A percentile compares a stretch with the other conserved stretches of the same genome.
These are phyloP conservation scores for Pandemis heparana DNA, from an alignment of 2,888 invertebrate genomes.

Conservation along the genomic window DNA sequence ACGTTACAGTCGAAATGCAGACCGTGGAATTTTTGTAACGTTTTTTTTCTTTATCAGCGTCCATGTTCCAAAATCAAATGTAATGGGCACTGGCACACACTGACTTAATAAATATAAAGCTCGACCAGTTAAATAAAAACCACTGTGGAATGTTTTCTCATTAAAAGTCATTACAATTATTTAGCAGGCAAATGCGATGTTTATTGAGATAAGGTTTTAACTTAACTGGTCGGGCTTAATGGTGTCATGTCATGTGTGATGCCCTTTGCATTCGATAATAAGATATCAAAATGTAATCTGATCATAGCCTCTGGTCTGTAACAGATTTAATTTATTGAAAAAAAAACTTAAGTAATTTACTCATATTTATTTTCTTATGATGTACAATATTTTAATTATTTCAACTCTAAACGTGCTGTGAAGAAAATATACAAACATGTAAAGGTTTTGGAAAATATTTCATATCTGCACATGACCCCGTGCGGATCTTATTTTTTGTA, in stretches of 20 bases:
- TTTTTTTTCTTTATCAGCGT: background rate
- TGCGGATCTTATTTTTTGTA: constrained; percentile 48
- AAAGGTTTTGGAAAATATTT: constrained; percentile 42
- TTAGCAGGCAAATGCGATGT: no score
- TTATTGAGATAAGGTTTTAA: no score
- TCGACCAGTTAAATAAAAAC: no score
- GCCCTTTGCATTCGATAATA: constrained; percentile 13
- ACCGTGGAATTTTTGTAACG: background rate
- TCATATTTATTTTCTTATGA: constrained; percentile 34
- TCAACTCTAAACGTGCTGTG: constrained; percentile 39
- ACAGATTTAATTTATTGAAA: constrained; percentile 29
- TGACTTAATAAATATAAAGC: background rate
- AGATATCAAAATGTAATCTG: constrained; percentile 17
- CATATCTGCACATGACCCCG: constrained; percentile 41
- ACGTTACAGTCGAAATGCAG: no score
- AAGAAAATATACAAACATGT: constrained; percentile 36
- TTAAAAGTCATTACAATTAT: background rate
- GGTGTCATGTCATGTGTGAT: background rate
- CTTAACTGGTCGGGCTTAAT: no score
- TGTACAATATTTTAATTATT: constrained; percentile 34
- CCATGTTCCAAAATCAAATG: background rate
- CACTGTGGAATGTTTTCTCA: no score
- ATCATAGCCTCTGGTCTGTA: constrained; percentile 4
- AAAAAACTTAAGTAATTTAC: no score
- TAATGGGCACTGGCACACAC: constrained; percentile 17